These are phyloP conservation scores for Galagoides demidoff DNA, from an alignment of 2,797 vertebrate species.

Conservation along the genomic window DNA sequence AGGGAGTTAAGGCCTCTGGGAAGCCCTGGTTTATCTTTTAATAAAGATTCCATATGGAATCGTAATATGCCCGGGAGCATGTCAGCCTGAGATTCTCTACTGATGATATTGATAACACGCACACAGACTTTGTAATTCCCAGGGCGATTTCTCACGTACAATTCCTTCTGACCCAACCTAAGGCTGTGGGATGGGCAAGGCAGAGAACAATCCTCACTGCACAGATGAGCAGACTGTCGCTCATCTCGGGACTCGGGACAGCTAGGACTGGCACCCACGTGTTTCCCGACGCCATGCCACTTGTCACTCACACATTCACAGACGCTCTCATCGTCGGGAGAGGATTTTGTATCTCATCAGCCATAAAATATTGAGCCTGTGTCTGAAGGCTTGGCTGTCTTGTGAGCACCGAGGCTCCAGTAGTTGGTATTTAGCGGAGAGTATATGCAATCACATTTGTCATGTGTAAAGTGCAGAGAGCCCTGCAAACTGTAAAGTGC, in stretches of 20 bases:
- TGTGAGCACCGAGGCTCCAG: not conserved
- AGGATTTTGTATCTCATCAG: not conserved
- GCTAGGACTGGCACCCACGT: not conserved
- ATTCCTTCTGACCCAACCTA: not conserved
- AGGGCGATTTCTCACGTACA: rapidly evolving
- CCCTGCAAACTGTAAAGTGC: not conserved
- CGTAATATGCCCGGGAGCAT: rapidly evolving
- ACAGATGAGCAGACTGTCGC: not conserved
- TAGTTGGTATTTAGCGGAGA: rapidly evolving
- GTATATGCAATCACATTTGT: rapidly evolving
- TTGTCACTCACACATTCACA: not conserved
- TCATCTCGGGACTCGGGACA: rapidly evolving
- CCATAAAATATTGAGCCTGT: not conserved
- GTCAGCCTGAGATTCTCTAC: not conserved
- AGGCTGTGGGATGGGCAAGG: not conserved
- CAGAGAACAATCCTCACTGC: not conserved
- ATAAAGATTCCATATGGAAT: not conserved
- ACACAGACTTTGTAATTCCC: rapidly evolving
- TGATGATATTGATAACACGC: rapidly evolving
- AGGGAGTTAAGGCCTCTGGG: not conserved
- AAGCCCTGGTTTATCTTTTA: not conserved
- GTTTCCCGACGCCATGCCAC: rapidly evolving
- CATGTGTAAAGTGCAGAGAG: not conserved
- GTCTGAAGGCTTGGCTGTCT: not conserved
- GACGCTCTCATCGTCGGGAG: rapidly evolving